These are phyloP conservation scores for Archocentrus centrarchus DNA, from an alignment of 2,113 vertebrate genomes.

Conservation along the genomic window DNA sequence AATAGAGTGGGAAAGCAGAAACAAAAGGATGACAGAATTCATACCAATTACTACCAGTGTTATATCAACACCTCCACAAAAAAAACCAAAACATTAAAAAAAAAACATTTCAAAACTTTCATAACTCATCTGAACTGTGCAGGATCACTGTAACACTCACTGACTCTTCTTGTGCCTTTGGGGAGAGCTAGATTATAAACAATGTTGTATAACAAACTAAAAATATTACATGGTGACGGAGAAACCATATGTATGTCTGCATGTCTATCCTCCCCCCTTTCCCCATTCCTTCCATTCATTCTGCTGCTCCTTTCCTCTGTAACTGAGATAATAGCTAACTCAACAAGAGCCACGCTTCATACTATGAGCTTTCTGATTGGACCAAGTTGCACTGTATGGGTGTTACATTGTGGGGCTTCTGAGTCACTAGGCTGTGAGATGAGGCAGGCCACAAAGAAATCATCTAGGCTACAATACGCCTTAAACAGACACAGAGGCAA, in stretches of 20 bases:
- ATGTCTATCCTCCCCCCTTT: neutral
- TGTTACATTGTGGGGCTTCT: constrained; percentile 38
- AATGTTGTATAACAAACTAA: constrained; percentile 15
- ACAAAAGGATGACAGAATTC: neutral
- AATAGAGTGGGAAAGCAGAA: neutral
- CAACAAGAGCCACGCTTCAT: constrained; percentile 16
- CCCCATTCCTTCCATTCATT: constrained; percentile 1
- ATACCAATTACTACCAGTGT: neutral
- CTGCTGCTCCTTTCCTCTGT: neutral
- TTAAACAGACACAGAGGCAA: constrained; percentile 31
- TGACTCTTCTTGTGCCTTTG: neutral
- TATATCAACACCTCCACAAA: neutral
- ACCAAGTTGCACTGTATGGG: constrained; percentile 40
- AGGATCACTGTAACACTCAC: neutral
- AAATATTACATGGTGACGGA: constrained; percentile 1
- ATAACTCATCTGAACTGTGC: neutral
- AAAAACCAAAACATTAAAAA: too few species aligned
- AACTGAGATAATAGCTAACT: constrained; percentile 27
- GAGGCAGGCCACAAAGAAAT: constrained; percentile 50
- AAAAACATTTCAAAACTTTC: neutral
- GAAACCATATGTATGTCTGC: neutral
- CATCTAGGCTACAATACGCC: constrained; percentile 27
- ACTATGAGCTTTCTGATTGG: constrained; percentile 43
- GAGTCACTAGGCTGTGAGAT: constrained; percentile 46
- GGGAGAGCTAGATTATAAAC: neutral